Conservation (phyloP, 2,888 invertebrate genomes). For the Chymomyza amoena region DNA sequence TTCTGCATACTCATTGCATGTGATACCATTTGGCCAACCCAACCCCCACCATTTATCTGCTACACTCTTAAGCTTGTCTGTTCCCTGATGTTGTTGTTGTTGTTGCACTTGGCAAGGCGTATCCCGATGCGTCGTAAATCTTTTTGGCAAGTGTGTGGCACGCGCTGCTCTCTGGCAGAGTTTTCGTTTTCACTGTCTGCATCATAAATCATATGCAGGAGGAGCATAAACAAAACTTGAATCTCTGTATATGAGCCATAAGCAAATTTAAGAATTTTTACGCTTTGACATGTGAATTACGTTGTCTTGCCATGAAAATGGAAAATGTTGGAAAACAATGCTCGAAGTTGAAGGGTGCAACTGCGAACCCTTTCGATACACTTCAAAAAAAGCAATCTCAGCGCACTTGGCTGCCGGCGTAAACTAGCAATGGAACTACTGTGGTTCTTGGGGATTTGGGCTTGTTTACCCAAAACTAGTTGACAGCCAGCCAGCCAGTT, state of each 20-base stretch:
- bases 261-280: conserved; percentile 44
- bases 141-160: not conserved
- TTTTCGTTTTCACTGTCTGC: conserved; percentile 40
- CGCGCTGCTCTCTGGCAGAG: not conserved
- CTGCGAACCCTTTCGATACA: conserved; percentile 30
- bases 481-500: too few relatives aligned
- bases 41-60: not conserved
- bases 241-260: conserved; percentile 15
- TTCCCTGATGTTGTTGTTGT: not conserved
- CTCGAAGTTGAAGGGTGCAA: not conserved
- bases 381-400: conserved; percentile 51
- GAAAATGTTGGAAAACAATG: not conserved
- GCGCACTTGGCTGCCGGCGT: conserved; percentile 25
- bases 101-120: conserved; percentile 1
- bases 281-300: conserved; percentile 46
- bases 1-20: conserved; percentile 52
- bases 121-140: conserved; percentile 1
- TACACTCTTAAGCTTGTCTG: not conserved
- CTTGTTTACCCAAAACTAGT: not conserved
- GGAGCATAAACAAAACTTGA: conserved; percentile 9
- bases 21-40: conserved; percentile 9
- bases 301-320: not conserved
- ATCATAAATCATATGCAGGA: conserved; percentile 67
- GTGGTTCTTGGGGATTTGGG: not conserved
- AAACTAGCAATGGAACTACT: conserved; percentile 35